phyloP scores from a whole-genome alignment of 2,113 vertebrate genomes.

The Microtus pennsylvanicus region DNA sequence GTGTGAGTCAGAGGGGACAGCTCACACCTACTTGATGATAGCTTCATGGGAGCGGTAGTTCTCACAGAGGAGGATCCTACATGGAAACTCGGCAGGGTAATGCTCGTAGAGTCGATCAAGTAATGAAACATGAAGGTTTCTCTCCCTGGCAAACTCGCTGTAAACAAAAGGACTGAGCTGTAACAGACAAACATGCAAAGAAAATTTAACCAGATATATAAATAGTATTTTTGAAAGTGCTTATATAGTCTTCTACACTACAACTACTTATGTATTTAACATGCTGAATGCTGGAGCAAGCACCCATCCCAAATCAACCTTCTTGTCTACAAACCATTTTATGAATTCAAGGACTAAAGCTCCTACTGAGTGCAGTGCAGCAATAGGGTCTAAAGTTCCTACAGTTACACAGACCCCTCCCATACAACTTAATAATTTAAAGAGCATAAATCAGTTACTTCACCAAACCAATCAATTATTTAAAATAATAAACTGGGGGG shows the following conservation, averaged over 20 bases:
- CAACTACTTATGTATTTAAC: background rate
- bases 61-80: constrained; percentile 98
- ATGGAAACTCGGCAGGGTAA: constrained; percentile 97
- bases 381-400: background rate
- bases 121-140: constrained; percentile 97
- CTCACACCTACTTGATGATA: constrained; percentile 99
- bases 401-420: background rate
- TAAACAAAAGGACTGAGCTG: constrained; percentile 99
- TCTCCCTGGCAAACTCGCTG: constrained; percentile 99
- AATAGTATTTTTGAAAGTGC: constrained; percentile 80
- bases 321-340: background rate
- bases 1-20: constrained; percentile 81
- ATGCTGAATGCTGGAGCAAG: background rate
- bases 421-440: background rate
- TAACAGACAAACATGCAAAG: constrained; percentile 85
- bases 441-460: background rate
- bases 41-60: constrained; percentile 99
- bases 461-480: background rate
- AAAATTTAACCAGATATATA: constrained; percentile 82
- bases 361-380: background rate
- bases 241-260: constrained; percentile 86
- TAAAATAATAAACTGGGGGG: background rate
- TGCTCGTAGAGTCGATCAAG: constrained; percentile 98
- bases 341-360: background rate
- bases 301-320: background rate